Conservation (phyloP, 2,113 vertebrate species). For the Actinemys pallida region DNA sequence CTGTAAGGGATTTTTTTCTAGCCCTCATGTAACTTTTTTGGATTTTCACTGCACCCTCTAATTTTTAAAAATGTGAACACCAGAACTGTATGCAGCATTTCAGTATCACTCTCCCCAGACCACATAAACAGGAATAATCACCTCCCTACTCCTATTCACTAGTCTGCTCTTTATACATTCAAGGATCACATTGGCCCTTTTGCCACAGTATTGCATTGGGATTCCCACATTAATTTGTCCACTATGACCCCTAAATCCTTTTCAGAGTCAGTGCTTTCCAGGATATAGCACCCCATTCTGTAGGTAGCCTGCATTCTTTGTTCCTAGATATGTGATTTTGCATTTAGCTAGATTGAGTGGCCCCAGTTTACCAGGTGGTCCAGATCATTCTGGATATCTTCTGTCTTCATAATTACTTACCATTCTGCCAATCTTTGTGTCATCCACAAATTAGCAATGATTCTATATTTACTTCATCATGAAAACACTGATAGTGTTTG, state of each 20-base stretch:
- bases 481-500: background rate
- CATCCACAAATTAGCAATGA: background rate
- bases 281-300: background rate
- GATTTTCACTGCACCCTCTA: background rate
- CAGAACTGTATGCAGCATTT: background rate
- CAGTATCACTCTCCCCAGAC: background rate
- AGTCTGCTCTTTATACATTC: background rate
- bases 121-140: background rate
- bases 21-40: slow-evolving; percentile 2
- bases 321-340: background rate
- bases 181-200: background rate
- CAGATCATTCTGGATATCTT: background rate
- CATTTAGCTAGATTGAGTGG: background rate
- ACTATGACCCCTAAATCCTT: background rate
- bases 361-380: background rate
- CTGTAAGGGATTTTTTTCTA: slow-evolving; percentile 1
- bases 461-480: background rate
- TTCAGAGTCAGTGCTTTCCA: background rate
- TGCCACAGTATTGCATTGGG: background rate
- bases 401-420: background rate
- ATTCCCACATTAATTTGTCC: background rate
- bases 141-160: background rate
- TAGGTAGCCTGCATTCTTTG: background rate
- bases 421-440: background rate
- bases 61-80: slow-evolving; percentile 1